Conservation (phyloP, 2,888 invertebrate genomes). For the Petrolisthes manimaculis region DNA sequence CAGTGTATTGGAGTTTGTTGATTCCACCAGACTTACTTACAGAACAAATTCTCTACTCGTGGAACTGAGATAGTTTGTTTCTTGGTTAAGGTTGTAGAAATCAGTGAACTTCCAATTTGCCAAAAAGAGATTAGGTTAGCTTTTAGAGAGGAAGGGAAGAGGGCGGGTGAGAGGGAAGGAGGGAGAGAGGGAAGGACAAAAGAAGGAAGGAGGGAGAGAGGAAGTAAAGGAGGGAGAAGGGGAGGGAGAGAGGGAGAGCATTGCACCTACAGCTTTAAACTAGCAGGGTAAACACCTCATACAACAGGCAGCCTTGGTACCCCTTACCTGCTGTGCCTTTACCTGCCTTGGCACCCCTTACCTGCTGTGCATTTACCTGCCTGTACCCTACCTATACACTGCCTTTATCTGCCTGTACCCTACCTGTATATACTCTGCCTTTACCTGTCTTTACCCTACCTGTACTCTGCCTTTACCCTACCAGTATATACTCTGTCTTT, state of each 20-base stretch:
- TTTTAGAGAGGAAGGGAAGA: no score
- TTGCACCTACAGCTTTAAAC: conserved; percentile 38
- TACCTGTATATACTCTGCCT: background rate
- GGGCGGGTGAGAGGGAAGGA: background rate
- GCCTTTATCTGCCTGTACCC: background rate
- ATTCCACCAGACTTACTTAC: no score
- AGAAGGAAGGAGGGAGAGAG: background rate
- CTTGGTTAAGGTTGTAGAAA: no score
- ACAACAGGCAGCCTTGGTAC: conserved; percentile 27
- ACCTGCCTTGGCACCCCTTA: background rate
- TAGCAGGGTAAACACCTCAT: conserved; percentile 31
- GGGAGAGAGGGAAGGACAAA: background rate
- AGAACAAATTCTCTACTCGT: no score
- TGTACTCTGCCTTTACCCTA: background rate
- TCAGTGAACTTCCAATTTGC: no score
- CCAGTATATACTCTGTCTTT: background rate
- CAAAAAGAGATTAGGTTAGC: no score
- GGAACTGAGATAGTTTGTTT: no score
- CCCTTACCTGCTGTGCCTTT: background rate
- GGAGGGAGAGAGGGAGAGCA: background rate
- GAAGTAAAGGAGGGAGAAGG: background rate
- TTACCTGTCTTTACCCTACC: background rate
- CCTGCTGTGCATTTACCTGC: background rate
- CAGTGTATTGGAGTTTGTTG: no score
- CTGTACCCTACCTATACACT: background rate